These are phyloP conservation scores for Gouania willdenowi DNA, from an alignment of 2,797 vertebrate genomes.

Conservation along the genomic window DNA sequence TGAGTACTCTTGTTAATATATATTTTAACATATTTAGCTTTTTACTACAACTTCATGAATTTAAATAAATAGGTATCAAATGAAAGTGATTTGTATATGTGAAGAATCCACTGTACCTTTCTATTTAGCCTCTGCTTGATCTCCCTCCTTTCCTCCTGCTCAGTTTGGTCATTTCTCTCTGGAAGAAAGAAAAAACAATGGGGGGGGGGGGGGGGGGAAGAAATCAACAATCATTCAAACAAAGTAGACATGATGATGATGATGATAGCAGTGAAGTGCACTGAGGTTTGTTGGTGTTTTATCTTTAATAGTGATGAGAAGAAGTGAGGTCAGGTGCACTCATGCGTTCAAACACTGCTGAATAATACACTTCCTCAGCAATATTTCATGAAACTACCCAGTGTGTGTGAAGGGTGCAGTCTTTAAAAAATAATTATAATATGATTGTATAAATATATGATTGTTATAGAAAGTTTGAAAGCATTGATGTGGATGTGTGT, in stretches of 20 bases:
- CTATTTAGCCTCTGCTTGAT: constrained; percentile 96
- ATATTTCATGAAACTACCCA: neutral
- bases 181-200: constrained; percentile 14
- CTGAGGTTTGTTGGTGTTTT: neutral
- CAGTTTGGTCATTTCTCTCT: constrained; percentile 98
- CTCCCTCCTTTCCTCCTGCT: constrained; percentile 96
- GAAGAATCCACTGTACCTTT: too few relatives aligned
- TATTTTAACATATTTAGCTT: too few relatives aligned
- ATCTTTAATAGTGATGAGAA: neutral
- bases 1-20: too few relatives aligned
- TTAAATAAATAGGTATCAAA: too few relatives aligned
- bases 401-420: neutral
- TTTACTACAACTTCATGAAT: too few relatives aligned
- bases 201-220: too few relatives aligned
- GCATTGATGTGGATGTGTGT: neutral
- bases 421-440: neutral
- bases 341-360: constrained; percentile 15
- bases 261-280: too few relatives aligned
- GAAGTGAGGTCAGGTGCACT: constrained; percentile 21
- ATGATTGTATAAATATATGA: neutral
- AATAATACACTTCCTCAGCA: constrained; percentile 33
- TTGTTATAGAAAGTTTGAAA: neutral
- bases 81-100: too few relatives aligned
- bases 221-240: neutral
- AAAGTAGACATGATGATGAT: too few relatives aligned